Evolutionary conservation across 2,888 invertebrate genomes (phyloP).

Genomic region (Exocentrus adspersus): DNA sequence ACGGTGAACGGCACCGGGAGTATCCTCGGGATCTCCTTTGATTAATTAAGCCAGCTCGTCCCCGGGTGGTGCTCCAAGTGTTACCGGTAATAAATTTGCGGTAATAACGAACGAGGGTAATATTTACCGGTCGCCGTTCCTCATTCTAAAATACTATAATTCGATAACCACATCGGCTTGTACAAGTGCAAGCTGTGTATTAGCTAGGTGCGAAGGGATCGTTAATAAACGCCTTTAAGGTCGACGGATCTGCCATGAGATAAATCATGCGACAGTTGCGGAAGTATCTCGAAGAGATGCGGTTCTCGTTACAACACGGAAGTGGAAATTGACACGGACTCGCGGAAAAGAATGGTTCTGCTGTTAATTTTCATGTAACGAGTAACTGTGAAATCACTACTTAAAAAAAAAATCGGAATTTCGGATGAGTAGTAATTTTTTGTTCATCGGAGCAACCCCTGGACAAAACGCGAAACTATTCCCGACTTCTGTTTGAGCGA

Average conservation of each 20-base stretch:
- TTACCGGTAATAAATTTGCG: slow-evolving; percentile 26
- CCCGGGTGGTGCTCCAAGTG: slow-evolving; percentile 26
- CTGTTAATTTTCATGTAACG: no score
- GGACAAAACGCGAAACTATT: no score
- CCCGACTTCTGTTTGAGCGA: neutral
- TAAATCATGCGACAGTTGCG: no score
- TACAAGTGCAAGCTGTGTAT: neutral
- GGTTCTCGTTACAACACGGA: no score
- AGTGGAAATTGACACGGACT: no score
- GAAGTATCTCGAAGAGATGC: no score
- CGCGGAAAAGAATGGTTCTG: no score
- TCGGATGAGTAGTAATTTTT: no score
- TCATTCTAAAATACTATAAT: neutral
- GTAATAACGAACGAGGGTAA: neutral
- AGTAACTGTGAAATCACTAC: no score
- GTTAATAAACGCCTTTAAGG: neutral
- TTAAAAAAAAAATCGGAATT: no score
- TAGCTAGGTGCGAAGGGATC: neutral
- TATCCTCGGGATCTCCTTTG: slow-evolving; percentile 22
- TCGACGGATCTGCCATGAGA: no score
- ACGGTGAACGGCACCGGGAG: neutral
- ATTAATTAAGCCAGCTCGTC: slow-evolving; percentile 25
- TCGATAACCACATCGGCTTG: neutral
- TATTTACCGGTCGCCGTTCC: neutral
- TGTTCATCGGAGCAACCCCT: no score